phyloP scores from a whole-genome alignment of 92 coral and sea anemone species.

The Phenganax subtilis region DNA sequence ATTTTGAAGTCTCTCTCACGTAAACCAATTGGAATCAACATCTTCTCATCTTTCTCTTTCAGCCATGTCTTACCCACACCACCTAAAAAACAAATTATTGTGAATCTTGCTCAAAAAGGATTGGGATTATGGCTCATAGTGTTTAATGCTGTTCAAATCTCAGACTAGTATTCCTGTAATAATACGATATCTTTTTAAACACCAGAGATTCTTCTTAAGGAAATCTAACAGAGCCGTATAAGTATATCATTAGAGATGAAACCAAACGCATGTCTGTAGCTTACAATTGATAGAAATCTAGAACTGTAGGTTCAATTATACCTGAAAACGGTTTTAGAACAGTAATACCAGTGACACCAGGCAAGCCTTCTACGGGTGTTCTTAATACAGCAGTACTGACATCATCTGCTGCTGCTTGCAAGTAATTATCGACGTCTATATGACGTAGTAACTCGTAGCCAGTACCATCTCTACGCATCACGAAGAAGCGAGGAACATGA shows the following conservation, averaged over 20 bases:
- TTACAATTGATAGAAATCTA: too few relatives aligned
- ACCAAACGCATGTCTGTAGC: background rate
- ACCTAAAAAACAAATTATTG: constrained; percentile 42
- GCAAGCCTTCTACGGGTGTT: constrained; percentile 83
- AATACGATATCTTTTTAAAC: too few relatives aligned
- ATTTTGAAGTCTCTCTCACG: constrained; percentile 85
- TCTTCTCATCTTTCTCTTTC: constrained; percentile 64
- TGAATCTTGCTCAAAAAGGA: background rate
- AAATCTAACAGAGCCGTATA: background rate
- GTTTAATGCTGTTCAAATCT: background rate
- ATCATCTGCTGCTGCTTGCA: constrained; percentile 70
- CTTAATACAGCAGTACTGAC: constrained; percentile 75
- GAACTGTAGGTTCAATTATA: constrained; percentile 3
- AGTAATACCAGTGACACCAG: constrained; percentile 78
- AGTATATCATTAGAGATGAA: background rate
- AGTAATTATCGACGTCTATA: constrained; percentile 67
- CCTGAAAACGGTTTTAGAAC: constrained; percentile 81
- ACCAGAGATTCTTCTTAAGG: too few relatives aligned
- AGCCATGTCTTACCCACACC: constrained; percentile 74
- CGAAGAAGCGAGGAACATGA: constrained; percentile 60
- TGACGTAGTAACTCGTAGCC: constrained; percentile 87
- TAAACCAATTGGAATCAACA: constrained; percentile 73
- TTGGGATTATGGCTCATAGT: background rate
- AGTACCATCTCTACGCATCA: constrained; percentile 83
- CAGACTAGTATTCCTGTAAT: background rate